Evolutionary conservation across 2,797 vertebrate genomes (phyloP), one percentile per base, ranked within the genome.

Genomic region (Hippoglossus hippoglossus): DNA sequence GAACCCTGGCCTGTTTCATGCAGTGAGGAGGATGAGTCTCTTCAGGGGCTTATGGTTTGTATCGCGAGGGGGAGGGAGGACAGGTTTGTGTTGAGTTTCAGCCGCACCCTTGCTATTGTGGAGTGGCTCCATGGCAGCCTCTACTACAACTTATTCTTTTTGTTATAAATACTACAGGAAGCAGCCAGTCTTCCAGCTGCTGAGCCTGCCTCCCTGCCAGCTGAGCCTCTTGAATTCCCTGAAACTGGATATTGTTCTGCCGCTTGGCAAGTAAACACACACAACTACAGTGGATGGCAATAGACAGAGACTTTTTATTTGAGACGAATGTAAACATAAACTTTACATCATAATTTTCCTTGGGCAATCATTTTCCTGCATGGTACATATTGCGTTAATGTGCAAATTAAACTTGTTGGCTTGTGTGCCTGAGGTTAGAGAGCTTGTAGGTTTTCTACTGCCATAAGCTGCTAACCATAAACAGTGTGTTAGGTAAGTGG

Each of bases 141-240:
- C 11, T 44, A 2, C 59, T 50, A 63, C 39, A 70, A 41, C n/a
- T 11, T 39, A 69, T 57, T 50, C 49, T 31, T 80, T 71, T 67
- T 73, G 39, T 75, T 60, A 75, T 82, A 67, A 87, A 86, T 85
- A 88, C 76, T 87, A 82, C 19, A 87, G 77, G 72, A 90, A 87
- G 65, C 58, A 76, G 80, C 21, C 67, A 73, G 79, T 64, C 69
- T n/a, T 51, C 70, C 83, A 85, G 79, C 87, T 87, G 84, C 71
- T 5, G 1, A 21, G 54, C 61, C 68, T 3, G 25, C 62, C 67
- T 71, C 71, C 46, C 44, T 53, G 39, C 58, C 81, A 82, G 72
- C 50, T 75, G 75, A 82, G 13, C 16, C 44, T 25, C 34, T n/a
- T 6, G 49, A 75, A 41, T 34, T 52, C 22, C 51, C 53, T 57